Evolutionary conservation across 2,888 invertebrate genomes (phyloP), one percentile per base, ranked within the genome.

Genomic region (Volucella bombylans): DNA sequence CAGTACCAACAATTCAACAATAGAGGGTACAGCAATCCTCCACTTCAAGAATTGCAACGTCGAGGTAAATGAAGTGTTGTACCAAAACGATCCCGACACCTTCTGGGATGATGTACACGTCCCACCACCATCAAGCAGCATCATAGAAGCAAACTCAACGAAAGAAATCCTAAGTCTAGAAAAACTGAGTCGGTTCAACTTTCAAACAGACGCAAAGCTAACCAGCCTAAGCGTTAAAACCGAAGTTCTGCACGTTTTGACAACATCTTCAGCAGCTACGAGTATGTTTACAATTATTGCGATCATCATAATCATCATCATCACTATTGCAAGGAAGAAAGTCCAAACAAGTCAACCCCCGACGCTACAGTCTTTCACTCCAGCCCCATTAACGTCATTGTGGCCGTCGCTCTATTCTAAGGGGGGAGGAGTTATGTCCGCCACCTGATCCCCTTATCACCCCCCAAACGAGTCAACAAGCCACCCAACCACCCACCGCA

Each of bases 41-140:
- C 59, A 71, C n/a, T 71, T 71, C 23, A 18, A 52, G 11, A 14
- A 38, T 10, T 79, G 57, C 15, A 47, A 49, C 15, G 18, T 78
- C 14, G 10, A 52, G n/a, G 31, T 45, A 2, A 71, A 78, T 43
- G 78, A 64, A 1, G 45, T 78, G 0, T 23, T 50, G 1, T 78
- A 71, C 45, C n/a, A 71, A 78, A 57, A 50, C 49, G 12, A 57
- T 41, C 14, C 59, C 1, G 14, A 47, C 9, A 57, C 43, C 14
- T 71, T 57, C 8, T 71, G 71, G 71, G 72, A 67, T 1, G 55
- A 49, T 8, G 14, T 62, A 6, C 67, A 73, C 14, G 10, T 62
- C 2, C 68, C 59, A n/a, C 68, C 73, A 39, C 49, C 62, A 39
- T 55, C 80, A 31, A 73, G 9, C 10, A 80, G 50, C 41, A n/a